phyloP scores from a whole-genome alignment of 2,113 vertebrate species.

The Lycocorax pyrrhopterus region DNA sequence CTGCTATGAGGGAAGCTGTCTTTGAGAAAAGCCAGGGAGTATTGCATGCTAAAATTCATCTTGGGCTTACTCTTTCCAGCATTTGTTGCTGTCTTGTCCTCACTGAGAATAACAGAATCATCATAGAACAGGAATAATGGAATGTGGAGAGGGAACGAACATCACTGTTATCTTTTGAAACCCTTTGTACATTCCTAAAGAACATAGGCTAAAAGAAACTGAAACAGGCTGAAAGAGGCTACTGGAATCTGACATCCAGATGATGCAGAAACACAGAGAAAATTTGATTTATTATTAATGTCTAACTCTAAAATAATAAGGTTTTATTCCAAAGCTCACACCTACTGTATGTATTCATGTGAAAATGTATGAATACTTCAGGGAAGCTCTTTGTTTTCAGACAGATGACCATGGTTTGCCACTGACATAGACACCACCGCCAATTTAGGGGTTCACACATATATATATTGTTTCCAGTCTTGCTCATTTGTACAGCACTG shows the following conservation, averaged over 20 bases:
- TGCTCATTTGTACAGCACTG: neutral
- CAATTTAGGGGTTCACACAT: neutral
- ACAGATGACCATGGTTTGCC: fast-evolving
- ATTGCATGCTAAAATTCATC: neutral
- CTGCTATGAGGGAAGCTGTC: neutral
- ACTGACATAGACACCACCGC: neutral
- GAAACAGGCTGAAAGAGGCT: neutral
- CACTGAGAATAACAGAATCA: neutral
- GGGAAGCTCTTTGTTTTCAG: neutral
- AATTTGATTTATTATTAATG: neutral
- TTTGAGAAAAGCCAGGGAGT: neutral
- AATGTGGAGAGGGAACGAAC: neutral
- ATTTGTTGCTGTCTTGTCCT: neutral
- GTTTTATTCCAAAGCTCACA: neutral
- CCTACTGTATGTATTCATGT: neutral
- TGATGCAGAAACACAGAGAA: neutral
- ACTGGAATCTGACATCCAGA: neutral
- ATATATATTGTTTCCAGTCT: neutral
- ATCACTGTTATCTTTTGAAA: neutral
- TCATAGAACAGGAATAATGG: neutral
- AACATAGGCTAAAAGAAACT: neutral
- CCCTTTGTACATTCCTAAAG: neutral
- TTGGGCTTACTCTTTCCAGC: neutral
- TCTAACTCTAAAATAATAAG: neutral
- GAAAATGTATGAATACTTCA: neutral